phyloP scores from a whole-genome alignment of 2,113 vertebrate genomes.

The Neodontobutis hainanensis region DNA sequence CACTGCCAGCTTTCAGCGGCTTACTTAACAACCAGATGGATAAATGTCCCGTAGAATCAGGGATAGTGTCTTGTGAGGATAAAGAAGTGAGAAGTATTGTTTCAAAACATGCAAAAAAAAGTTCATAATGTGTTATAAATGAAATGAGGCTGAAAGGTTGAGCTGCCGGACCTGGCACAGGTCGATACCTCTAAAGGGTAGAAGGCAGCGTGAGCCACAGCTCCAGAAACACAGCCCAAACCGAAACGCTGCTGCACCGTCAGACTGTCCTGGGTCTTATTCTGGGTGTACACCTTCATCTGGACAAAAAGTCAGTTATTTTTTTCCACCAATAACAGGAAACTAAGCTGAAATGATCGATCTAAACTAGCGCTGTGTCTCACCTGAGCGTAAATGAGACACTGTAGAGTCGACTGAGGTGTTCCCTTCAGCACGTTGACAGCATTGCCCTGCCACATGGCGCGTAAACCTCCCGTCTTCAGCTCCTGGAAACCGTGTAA shows the following conservation, averaged over 20 bases:
- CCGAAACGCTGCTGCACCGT: constrained; percentile 76
- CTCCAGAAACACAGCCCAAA: constrained; percentile 76
- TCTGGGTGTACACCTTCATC: constrained; percentile 70
- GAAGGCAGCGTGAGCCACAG: constrained; percentile 76
- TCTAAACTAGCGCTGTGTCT: not conserved
- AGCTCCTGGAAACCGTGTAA: constrained; percentile 69
- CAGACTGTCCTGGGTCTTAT: constrained; percentile 56
- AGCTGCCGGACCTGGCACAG: constrained; percentile 47
- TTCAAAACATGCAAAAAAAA: no score
- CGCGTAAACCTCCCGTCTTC: constrained; percentile 62
- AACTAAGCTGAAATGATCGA: not conserved
- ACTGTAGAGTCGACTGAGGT: constrained; percentile 78
- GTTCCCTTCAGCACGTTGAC: constrained; percentile 80
- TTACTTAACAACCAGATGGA: no score
- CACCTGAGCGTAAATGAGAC: constrained; percentile 78
- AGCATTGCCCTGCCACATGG: constrained; percentile 80
- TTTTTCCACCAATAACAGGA: constrained; percentile 2
- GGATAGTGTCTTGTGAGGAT: no score
- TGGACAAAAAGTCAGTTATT: no score
- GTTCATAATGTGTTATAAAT: not conserved
- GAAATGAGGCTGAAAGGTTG: constrained; percentile 18
- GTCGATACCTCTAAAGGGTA: constrained; percentile 80
- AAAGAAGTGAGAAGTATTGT: no score
- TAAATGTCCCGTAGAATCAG: no score
- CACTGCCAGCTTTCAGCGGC: no score